These are phyloP conservation scores for Anas platyrhynchos DNA, from an alignment of 2,113 vertebrate genomes.

Conservation along the genomic window DNA sequence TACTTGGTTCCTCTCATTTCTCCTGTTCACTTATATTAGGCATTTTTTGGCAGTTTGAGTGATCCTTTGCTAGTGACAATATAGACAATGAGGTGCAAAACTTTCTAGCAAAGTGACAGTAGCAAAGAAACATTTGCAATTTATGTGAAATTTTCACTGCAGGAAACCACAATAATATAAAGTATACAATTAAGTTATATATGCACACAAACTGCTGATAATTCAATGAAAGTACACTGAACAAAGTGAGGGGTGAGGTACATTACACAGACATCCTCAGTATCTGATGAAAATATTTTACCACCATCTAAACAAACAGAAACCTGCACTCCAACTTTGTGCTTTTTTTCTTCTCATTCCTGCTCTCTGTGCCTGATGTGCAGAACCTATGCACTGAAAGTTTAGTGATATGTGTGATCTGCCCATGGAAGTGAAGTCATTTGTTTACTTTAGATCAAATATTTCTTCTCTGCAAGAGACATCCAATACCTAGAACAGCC, in stretches of 20 bases:
- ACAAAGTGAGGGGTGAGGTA: not conserved
- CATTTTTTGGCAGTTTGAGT: not conserved
- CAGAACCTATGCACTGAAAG: not conserved
- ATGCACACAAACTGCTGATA: not conserved
- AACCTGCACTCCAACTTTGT: not conserved
- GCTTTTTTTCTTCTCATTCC: not conserved
- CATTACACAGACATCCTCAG: not conserved
- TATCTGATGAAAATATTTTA: not conserved
- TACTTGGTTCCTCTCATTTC: not conserved
- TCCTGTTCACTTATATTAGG: not conserved
- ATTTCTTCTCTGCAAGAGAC: not conserved
- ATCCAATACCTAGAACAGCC: not conserved
- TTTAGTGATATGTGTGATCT: not conserved
- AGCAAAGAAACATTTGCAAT: not conserved
- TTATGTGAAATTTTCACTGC: not conserved
- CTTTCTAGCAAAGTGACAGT: not conserved
- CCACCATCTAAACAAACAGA: not conserved
- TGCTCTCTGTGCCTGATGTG: not conserved
- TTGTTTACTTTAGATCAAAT: not conserved
- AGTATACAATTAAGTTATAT: not conserved
- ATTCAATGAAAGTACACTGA: not conserved
- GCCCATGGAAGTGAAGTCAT: not conserved
- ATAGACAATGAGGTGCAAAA: not conserved
- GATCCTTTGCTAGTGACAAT: not conserved
- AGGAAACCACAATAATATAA: not conserved